phyloP scores from a whole-genome alignment of 2,797 vertebrate species.

The Channa striata region DNA sequence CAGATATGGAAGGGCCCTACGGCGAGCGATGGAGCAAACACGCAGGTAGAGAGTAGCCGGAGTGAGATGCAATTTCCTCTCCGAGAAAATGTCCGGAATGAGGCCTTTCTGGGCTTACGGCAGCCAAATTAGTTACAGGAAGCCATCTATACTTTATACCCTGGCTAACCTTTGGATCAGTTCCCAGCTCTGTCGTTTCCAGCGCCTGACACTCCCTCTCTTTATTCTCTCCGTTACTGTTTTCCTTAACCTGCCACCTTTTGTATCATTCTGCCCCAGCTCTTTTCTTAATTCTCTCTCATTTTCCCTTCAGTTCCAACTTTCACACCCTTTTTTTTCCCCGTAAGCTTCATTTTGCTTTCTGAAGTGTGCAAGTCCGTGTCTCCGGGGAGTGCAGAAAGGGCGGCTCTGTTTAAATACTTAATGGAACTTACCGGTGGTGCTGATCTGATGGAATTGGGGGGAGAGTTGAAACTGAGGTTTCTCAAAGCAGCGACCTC shows the following conservation, averaged over 20 bases:
- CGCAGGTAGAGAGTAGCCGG: conserved; percentile 28
- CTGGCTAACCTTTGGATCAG: conserved; percentile 49
- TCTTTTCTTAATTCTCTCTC: conserved; percentile 29
- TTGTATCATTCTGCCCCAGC: conserved; percentile 30
- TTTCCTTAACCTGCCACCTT: conserved; percentile 28
- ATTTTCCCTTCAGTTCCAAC: conserved; percentile 44
- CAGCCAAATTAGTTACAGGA: conserved; percentile 54
- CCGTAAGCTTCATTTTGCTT: conserved; percentile 35
- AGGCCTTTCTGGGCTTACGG: conserved; percentile 49
- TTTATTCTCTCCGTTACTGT: conserved; percentile 37
- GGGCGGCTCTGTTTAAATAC: conserved; percentile 63
- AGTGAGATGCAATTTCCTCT: conserved; percentile 56
- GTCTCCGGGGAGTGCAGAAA: conserved; percentile 37
- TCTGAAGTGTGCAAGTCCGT: conserved; percentile 43
- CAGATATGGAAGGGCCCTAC: conserved; percentile 37
- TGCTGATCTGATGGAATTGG: conserved; percentile 57
- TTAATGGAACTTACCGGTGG: conserved; percentile 58
- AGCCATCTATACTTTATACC: conserved; percentile 55
- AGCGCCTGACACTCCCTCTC: not conserved
- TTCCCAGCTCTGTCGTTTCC: conserved; percentile 35
- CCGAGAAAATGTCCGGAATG: conserved; percentile 48
- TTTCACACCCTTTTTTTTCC: conserved; percentile 11
- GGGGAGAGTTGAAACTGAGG: conserved; percentile 40
- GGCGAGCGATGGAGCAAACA: conserved; percentile 48
- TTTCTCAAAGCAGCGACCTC: conserved; percentile 49